Percentiles rank a stretch among this genome's conserved stretches.
phyloP scores from a whole-genome alignment of 2,797 vertebrate genomes.

The Acipenser ruthenus region DNA sequence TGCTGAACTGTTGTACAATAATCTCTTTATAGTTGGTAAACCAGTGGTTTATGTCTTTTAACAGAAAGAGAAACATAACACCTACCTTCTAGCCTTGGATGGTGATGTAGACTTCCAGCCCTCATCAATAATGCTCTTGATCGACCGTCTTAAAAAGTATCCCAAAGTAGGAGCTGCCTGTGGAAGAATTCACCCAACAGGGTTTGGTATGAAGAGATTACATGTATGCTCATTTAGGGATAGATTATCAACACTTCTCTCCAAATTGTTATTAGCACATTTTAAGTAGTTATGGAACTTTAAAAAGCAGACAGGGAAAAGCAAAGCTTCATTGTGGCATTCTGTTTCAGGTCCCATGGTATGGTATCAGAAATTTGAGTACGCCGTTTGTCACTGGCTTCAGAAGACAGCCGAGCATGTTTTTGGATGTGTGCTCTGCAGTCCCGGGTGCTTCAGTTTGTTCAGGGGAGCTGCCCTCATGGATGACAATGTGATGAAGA shows the following conservation, averaged over 20 bases:
- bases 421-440: conserved; percentile 57
- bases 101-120: conserved; percentile 65
- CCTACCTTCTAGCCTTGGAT: conserved; percentile 56
- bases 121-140: conserved; percentile 47
- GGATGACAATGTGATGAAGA: conserved; percentile 65
- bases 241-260: not conserved
- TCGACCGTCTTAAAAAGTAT: conserved; percentile 55
- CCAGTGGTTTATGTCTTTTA: too few species aligned
- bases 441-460: conserved; percentile 62
- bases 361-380: conserved; percentile 70
- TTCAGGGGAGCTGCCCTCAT: conserved; percentile 57
- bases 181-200: conserved; percentile 63
- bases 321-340: not conserved
- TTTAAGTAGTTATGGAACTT: too few species aligned
- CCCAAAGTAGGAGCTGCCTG: conserved; percentile 54
- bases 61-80: conserved; percentile 52
- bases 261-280: too few species aligned
- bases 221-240: too few species aligned
- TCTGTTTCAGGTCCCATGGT: conserved; percentile 49
- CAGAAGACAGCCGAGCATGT: conserved; percentile 63
- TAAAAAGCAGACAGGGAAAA: too few species aligned
- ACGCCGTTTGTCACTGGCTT: conserved; percentile 61
- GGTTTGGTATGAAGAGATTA: conserved; percentile 40
- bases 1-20: too few species aligned
- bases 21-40: too few species aligned